Percentiles rank a stretch among this genome's conserved stretches.
phyloP scores from a whole-genome alignment of 2,113 vertebrate genomes.

The Panthera leo region DNA sequence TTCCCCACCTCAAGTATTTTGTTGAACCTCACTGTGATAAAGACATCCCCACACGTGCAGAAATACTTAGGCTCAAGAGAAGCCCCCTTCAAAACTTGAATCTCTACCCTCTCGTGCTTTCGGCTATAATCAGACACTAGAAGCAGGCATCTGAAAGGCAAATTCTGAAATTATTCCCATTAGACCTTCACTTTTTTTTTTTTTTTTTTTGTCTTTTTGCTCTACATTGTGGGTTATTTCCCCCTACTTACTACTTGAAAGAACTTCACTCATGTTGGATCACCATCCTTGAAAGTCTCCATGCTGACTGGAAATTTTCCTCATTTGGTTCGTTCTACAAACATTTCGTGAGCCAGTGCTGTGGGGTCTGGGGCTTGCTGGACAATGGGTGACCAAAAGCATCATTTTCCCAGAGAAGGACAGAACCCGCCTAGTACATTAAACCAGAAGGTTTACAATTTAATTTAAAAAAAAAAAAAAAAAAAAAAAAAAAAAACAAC shows the following conservation, averaged over 20 bases:
- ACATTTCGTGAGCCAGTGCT: neutral
- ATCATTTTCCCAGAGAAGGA: neutral
- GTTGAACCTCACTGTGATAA: slow-evolving; percentile 75
- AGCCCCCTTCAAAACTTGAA: slow-evolving; percentile 71
- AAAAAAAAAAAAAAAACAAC: rapidly evolving
- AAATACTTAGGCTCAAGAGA: slow-evolving; percentile 70
- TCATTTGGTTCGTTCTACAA: neutral
- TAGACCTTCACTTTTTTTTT: neutral
- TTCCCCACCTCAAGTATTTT: slow-evolving; percentile 67
- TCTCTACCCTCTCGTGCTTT: slow-evolving; percentile 76
- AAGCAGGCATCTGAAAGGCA: slow-evolving; percentile 53
- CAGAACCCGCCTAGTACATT: neutral
- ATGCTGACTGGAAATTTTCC: neutral
- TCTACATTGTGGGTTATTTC: neutral
- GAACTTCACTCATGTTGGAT: slow-evolving; percentile 22
- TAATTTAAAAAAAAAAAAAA: neutral
- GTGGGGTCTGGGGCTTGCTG: neutral
- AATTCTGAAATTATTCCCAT: slow-evolving; percentile 32
- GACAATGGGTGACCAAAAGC: neutral
- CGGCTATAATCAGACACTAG: slow-evolving; percentile 68
- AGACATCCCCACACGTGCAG: slow-evolving; percentile 66
- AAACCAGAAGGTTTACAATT: neutral
- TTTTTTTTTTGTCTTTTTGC: neutral
- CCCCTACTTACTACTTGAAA: neutral
- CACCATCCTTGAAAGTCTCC: neutral